Base-by-base conservation (phyloP, 2,797 vertebrate genomes). In the Thripadectes ignobilis region DNA sequence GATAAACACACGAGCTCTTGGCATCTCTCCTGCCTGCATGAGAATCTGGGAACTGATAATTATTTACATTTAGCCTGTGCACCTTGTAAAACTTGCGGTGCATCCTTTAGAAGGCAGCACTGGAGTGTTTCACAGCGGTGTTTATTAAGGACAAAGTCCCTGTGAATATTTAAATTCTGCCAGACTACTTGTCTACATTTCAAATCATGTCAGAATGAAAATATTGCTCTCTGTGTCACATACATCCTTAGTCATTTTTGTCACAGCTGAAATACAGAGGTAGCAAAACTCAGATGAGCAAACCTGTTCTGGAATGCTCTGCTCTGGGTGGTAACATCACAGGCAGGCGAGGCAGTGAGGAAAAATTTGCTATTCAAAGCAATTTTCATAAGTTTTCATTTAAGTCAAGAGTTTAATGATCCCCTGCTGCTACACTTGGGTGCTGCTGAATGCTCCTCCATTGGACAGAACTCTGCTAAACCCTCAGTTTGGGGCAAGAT, bases 1-100 rank as follows among this genome's bases (percentile, higher is more conserved):
- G 92, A 95, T 93, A 95, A 97, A 96, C 85, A 94, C 88, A 76
- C 74, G 76, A 85, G 73, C 71, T 95, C 77, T 88, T 94, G 83
- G 92, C 94, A 81, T 73, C 88, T 85, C 63, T 93, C 55, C 89
- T 84, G 79, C 36, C 80, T 88, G 77, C 34, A 87, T 92, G 63
- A 76, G 73, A 80, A 66, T 48, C 66, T 81, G 73, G 89, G 85
- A 89, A 67, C 74, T 74, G 80, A 57, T 88, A 90, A 90, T 93
- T 96, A 93, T 95, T 97, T 95, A 88, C 67, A 41, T 57, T 84
- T 96, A 95, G 85, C 85, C 79, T 46, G 69, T 0, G 12, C 48
- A 59, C 79, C 71, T 82, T 72, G 41, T 41, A 76, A 94, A 92
- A 80, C 55, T 51, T 14, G 34, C 17, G 39, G 55, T 46, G 38